Evolutionary conservation across 2,797 vertebrate species (phyloP), one percentile per base, ranked within the genome.

Genomic region (Merluccius polli): DNA sequence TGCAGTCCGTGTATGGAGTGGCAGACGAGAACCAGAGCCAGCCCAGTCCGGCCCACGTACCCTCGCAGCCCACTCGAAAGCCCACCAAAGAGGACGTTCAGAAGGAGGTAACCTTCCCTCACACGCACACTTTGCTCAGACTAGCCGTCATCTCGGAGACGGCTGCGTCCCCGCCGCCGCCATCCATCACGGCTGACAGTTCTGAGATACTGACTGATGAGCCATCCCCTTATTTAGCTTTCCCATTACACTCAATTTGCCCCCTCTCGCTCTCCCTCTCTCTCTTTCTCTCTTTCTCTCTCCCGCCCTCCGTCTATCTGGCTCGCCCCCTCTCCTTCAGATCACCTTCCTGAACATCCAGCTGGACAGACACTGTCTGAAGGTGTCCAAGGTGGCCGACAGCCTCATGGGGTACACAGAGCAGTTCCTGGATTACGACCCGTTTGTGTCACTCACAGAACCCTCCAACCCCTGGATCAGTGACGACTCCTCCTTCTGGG

Each of bases 301-400:
- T n/a, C n/a, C 33, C 59, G n/a, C 13, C 36, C 36, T 5, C 36
- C 44, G 33, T 35, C 33, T 35, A 35, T 59, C 48, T 2, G 15
- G 38, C 38, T 41, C 41, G 4, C 41, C 41, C 71, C 72, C 75
- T 82, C 90, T 81, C 85, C 82, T 69, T 83, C 93, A 98, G 97
- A 98, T 98, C 90, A 92, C 89, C 77, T 98, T 98, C 93, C 90
- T 98, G 92, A 97, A 96, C 77, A 86, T 92, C 82, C 97, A 98
- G 90, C 95, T 98, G 89, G 97, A 98, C 90, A 95, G 97, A 87
- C 97, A 98, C 89, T 97, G 97, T 90, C 95, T 98, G 95, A 98
- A 98, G 93, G 97, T 98, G 93, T 98, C 97, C 86, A 98, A 98
- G 94, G 97, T 98, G 89, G 97, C 97, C 63, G 97, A 98, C 94